Evolutionary conservation across 2,888 invertebrate genomes (phyloP), one percentile per base, ranked within the genome.

Genomic region (Rugalucina vietnamica): DNA sequence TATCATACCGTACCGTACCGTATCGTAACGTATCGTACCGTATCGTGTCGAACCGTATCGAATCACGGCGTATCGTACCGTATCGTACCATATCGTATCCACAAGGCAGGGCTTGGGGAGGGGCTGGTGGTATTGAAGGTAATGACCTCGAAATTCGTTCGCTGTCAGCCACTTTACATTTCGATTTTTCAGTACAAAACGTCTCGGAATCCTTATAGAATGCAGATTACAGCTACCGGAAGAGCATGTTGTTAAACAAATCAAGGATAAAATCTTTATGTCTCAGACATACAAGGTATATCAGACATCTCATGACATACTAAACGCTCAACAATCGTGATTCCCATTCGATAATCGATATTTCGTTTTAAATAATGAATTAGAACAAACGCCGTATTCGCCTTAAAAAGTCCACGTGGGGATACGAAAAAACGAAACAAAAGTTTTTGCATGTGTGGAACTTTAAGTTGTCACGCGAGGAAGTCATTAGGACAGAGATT

Each of bases 331-430:
- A 65, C 65, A 65, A 65, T 65, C 65, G 65, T 65, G 65, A 65
- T 34, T 32, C 3, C 65, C 3, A 4, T 27, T 34, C 34, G 65
- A 65, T 65, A 65, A 65, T 65, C 65, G 65, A 65, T 65, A 65
- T 12, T 65, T 65, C 65, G 34, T 34, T 34, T 65, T 65, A 65
- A 65, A 65, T 65, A 65, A 65, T 65, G 65, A 34, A 65, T 65
- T 1, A 34, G 34, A 34, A 65, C 65, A 65, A 65, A 65, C 65
- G n/a, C 18, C 34, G 34, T 32, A 34, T 65, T 65, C 65, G 65
- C 65, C 65, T 65, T 65, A 65, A 65, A 65, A 65, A 65, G 65
- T 65, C 10, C 65, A 65, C 65, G 65, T 65, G 65, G 65, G 65
- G 65, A 65, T 65, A 34, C 65, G 65, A 34, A 65, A n/a, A 65